These are phyloP conservation scores for Mastigias papua DNA, from an alignment of 30 jellyfish, hydroid and myxozoan genomes.

Conservation along the genomic window DNA sequence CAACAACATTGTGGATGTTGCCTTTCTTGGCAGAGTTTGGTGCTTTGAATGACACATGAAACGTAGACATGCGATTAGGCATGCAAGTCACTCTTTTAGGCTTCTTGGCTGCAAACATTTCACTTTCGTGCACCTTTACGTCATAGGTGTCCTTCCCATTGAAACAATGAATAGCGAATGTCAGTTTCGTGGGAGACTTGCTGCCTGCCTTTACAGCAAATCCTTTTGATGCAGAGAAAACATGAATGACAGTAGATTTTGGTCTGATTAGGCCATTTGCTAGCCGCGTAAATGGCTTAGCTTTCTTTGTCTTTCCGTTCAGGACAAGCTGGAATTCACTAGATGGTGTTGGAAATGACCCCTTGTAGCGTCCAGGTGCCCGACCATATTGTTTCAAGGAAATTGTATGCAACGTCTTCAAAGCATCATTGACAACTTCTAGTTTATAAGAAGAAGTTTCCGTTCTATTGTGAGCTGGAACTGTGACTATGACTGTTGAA, in stretches of 20 bases:
- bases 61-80: constrained; percentile 20
- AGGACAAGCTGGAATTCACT: constrained; percentile 31
- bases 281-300: constrained; percentile 15
- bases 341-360: constrained; percentile 31
- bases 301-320: constrained; percentile 37
- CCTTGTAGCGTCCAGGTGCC: constrained; percentile 31
- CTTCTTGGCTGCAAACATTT: not conserved
- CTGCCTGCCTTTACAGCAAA: constrained; percentile 1
- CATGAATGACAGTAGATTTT: constrained; percentile 9
- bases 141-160: constrained; percentile 5
- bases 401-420: not conserved
- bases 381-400: constrained; percentile 38
- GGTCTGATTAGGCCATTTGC: constrained; percentile 21
- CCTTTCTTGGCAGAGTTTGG: constrained; percentile 32
- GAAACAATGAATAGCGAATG: constrained; percentile 36
- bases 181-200: not conserved
- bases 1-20: constrained; percentile 33
- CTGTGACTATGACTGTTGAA: constrained; percentile 38
- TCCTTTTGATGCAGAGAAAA: constrained; percentile 41
- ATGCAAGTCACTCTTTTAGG: constrained; percentile 7
- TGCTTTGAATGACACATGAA: constrained; percentile 42
- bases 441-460: constrained; percentile 34
- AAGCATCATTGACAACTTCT: constrained; percentile 6
- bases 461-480: constrained; percentile 44
- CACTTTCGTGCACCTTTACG: constrained; percentile 24